phyloP scores from a whole-genome alignment of 35 echinoderm and acorn worm species.

The Anneissia japonica region DNA sequence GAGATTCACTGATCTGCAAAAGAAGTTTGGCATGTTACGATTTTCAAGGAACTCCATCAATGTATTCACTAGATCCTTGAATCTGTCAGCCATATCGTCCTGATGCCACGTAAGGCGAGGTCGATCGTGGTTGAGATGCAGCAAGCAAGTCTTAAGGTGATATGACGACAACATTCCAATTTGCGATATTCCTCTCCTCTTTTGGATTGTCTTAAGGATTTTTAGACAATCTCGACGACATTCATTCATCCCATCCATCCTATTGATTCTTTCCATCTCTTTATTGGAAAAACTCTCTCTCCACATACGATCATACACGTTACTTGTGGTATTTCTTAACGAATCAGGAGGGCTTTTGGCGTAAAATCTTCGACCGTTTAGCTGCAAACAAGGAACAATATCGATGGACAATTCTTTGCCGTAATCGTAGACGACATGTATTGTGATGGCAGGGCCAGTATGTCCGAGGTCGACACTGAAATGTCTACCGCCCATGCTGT shows the following conservation, averaged over 20 bases:
- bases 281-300: not conserved
- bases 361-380: not conserved
- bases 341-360: not conserved
- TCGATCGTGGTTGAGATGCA: not conserved
- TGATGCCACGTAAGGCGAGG: not conserved
- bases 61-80: not conserved
- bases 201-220: not conserved
- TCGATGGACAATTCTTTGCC: not conserved
- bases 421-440: not conserved
- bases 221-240: not conserved
- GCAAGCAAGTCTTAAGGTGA: not conserved
- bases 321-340: not conserved
- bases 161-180: not conserved
- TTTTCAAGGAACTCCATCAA: not conserved
- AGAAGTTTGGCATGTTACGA: not conserved
- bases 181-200: not conserved
- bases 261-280: not conserved
- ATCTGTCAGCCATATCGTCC: not conserved
- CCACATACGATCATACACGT: not conserved
- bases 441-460: not conserved
- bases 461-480: not conserved
- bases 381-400: not conserved
- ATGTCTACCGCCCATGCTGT: not conserved
- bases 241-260: not conserved
- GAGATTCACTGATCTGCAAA: not conserved